phyloP scores from a whole-genome alignment of 2,113 vertebrate genomes.

The Cottus gobio region DNA sequence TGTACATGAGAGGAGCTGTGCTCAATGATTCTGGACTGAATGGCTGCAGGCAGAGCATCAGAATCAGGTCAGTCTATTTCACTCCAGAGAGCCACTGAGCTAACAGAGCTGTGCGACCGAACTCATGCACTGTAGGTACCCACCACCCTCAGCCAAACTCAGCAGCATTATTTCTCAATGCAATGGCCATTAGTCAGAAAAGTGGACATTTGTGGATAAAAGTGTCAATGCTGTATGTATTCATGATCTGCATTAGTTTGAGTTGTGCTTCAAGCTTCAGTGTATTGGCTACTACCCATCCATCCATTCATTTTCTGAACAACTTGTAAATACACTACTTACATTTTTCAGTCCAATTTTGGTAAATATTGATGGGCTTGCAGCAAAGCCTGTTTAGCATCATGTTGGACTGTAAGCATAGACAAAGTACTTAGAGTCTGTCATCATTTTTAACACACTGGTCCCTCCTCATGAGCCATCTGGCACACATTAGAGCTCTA shows the following conservation, averaged over 20 bases:
- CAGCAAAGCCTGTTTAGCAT: constrained; percentile 1
- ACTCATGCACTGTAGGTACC: constrained; percentile 23
- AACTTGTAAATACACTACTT: constrained; percentile 15
- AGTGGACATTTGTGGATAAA: constrained; percentile 38
- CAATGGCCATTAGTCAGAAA: constrained; percentile 49
- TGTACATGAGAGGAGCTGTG: constrained; percentile 49
- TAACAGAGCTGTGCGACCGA: constrained; percentile 48
- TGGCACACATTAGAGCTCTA: background rate
- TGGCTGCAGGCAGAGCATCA: constrained; percentile 62
- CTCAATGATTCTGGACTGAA: constrained; percentile 53
- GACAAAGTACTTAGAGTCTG: background rate
- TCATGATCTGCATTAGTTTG: constrained; percentile 15
- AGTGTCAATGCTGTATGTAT: constrained; percentile 21
- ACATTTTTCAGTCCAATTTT: background rate
- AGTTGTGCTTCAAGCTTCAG: constrained; percentile 18
- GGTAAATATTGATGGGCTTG: background rate
- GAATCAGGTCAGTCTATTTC: constrained; percentile 73
- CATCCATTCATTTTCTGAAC: constrained; percentile 6
- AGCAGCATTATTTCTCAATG: constrained; percentile 53
- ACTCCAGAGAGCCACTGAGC: constrained; percentile 63
- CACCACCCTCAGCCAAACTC: constrained; percentile 49
- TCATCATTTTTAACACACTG: background rate
- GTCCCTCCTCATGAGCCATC: background rate
- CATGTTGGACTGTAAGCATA: background rate
- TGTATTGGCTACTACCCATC: background rate